Evolutionary conservation across 2,113 vertebrate species (phyloP), one percentile per base, ranked within the genome.

Genomic region (Phalacrocorax aristotelis): DNA sequence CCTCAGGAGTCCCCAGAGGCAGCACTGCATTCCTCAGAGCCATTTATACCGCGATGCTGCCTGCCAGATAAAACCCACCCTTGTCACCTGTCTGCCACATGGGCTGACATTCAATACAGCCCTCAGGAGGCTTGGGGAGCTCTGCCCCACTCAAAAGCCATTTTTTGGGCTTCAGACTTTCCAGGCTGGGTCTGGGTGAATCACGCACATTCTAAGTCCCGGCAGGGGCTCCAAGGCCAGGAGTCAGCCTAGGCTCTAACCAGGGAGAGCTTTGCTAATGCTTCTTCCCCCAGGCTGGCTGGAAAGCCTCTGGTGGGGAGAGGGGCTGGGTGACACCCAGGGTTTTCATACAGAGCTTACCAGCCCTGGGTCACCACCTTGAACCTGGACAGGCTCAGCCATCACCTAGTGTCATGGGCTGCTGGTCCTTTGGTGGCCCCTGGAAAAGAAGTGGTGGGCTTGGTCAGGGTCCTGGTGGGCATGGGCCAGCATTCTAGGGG

Each of bases 41-140:
- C 78, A 52, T 90, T 94, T 57, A 65, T 77, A 93, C 74, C 80
- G 15, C 1, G 3, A 54, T 38, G 51, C 49, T 8, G 27, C 18
- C 32, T 13, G 9, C 66, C 3, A 5, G 52, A 87, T 80, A 84
- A 93, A 91, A 81, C n/a, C 83, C 65, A 40, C 71, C 44, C 96
- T n/a, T 65, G 77, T 92, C 97, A 97, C 90, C 93, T 96, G 96
- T 89, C 92, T 20, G 15, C 81, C 95, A 94, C 90, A 83, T 83
- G 94, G 84, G 30, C 93, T 77, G 90, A 93, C 96, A 94, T 55
- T 93, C 86, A 44, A 52, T 57, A 44, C 51, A 64, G 76, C 72
- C 49, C 72, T 62, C 2, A 7, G 54, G 42, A 48, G 66, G 21
- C 74, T 58, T 2, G 0, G 0, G 29, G 44, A 44, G 57, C 69